Percentiles rank a stretch among this genome's conserved stretches.
Evolutionary conservation across 1,140 invertebrate genomes (phyloP).

Genomic region (Littorina saxatilis): DNA sequence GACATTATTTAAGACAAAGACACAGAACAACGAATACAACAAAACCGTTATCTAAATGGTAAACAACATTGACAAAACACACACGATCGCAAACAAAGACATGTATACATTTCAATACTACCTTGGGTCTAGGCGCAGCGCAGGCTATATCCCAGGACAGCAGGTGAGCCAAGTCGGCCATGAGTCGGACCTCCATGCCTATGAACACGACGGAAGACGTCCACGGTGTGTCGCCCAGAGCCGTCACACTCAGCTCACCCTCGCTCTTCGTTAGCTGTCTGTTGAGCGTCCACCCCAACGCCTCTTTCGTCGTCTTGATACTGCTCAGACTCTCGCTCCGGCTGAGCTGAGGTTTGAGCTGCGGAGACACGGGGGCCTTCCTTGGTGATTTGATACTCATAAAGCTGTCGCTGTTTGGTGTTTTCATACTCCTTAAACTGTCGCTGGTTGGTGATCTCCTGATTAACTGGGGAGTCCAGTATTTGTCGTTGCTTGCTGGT

Average conservation of each 20-base stretch:
- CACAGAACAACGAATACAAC: too few species aligned
- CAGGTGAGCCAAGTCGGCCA: slow-evolving; percentile 39
- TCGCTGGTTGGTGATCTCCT: too few species aligned
- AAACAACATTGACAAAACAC: too few species aligned
- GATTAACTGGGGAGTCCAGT: too few species aligned
- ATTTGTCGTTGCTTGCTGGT: too few species aligned
- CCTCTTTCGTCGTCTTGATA: neutral
- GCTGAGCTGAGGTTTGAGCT: neutral
- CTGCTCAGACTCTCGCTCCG: neutral
- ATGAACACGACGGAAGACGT: slow-evolving; percentile 32
- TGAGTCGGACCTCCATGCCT: slow-evolving; percentile 31
- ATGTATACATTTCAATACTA: slow-evolving; percentile 1
- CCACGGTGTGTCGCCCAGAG: slow-evolving; percentile 13
- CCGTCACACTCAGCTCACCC: slow-evolving; percentile 11
- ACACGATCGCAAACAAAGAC: neutral
- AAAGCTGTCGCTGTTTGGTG: neutral
- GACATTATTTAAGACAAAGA: too few species aligned
- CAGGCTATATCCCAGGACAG: slow-evolving; percentile 1
- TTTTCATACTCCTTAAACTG: neutral
- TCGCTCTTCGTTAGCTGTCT: neutral
- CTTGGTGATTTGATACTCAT: neutral
- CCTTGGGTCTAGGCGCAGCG: neutral
- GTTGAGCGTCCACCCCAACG: neutral
- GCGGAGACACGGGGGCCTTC: too few species aligned
- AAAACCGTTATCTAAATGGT: too few species aligned